Evolutionary conservation across 2,113 vertebrate genomes (phyloP).

Genomic region (Cyprichromis sp.): DNA sequence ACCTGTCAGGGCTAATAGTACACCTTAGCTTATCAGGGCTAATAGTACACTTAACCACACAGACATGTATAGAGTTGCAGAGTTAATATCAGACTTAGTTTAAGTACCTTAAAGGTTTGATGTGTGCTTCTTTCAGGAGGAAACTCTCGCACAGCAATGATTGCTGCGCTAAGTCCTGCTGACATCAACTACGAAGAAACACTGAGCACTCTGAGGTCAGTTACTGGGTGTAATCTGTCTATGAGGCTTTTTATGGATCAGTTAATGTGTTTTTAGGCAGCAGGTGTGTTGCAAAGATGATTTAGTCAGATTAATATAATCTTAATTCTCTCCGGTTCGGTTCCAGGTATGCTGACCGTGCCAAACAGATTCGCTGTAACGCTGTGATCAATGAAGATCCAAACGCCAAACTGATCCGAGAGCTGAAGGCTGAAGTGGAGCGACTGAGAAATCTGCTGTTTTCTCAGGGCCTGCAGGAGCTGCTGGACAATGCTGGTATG

Average conservation of each 20-base stretch:
- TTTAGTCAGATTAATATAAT: not conserved
- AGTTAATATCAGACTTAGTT: not conserved
- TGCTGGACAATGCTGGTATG: constrained; percentile 49
- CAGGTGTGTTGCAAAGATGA: not conserved
- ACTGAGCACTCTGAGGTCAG: constrained; percentile 77
- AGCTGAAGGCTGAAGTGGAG: constrained; percentile 84
- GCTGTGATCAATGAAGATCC: constrained; percentile 87
- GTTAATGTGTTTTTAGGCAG: not conserved
- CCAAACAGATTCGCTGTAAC: constrained; percentile 88
- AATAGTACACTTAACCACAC: not conserved
- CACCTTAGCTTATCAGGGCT: rapidly evolving
- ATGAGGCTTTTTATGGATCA: not conserved
- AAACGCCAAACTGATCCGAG: constrained; percentile 82
- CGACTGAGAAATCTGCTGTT: constrained; percentile 78
- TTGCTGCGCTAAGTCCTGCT: constrained; percentile 84
- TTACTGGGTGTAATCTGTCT: not conserved
- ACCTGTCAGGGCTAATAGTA: not conserved
- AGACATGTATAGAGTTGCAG: not conserved
- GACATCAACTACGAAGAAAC: constrained; percentile 89
- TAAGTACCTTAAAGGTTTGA: not conserved
- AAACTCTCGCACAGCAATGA: constrained; percentile 88
- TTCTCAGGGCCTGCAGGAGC: constrained; percentile 77
- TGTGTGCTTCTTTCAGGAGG: constrained; percentile 67
- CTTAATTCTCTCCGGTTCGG: not conserved
- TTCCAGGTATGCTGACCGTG: constrained; percentile 81